Percentiles rank a stretch among this genome's conserved stretches.
Evolutionary conservation across 2,797 vertebrate species (phyloP).

Genomic region (Kryptopterus vitreolus): DNA sequence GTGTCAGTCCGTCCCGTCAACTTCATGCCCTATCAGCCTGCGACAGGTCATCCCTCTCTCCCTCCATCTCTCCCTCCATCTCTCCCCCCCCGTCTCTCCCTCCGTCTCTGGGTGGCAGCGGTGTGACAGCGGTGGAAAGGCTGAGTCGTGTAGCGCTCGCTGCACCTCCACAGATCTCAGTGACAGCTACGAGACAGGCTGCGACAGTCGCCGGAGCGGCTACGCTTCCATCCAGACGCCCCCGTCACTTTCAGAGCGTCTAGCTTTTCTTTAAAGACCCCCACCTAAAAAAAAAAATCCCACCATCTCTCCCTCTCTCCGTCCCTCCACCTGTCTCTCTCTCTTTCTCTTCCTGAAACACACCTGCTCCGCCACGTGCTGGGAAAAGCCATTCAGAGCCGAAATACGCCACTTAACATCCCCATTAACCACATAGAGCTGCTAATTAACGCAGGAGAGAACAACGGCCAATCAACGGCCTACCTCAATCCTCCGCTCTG

Average conservation of each 20-base stretch:
- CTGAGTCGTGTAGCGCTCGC: constrained; percentile 48
- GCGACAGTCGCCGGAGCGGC: constrained; percentile 68
- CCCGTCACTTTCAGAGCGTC: constrained; percentile 76
- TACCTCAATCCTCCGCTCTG: not conserved
- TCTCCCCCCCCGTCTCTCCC: constrained; percentile 2
- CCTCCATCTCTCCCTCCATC: constrained; percentile 28
- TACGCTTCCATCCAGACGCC: constrained; percentile 58
- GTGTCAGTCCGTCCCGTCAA: constrained; percentile 61
- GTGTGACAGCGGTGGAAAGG: constrained; percentile 54
- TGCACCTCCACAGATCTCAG: constrained; percentile 49
- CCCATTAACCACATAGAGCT: constrained; percentile 1
- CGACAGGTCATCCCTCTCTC: constrained; percentile 61
- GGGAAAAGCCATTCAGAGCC: not conserved
- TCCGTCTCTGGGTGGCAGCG: constrained; percentile 49
- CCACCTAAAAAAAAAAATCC: constrained; percentile 35
- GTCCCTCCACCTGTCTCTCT: constrained; percentile 46
- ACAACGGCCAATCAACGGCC: no score
- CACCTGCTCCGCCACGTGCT: constrained; percentile 38
- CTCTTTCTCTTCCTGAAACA: no score
- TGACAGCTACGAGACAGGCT: constrained; percentile 67
- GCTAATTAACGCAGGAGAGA: not conserved
- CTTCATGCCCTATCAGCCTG: constrained; percentile 69
- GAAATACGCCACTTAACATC: constrained; percentile 17
- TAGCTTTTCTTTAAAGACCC: constrained; percentile 67
- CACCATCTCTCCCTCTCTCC: constrained; percentile 31